Conservation (phyloP, 2,888 invertebrate species). For the Sinotaia quadrata region DNA sequence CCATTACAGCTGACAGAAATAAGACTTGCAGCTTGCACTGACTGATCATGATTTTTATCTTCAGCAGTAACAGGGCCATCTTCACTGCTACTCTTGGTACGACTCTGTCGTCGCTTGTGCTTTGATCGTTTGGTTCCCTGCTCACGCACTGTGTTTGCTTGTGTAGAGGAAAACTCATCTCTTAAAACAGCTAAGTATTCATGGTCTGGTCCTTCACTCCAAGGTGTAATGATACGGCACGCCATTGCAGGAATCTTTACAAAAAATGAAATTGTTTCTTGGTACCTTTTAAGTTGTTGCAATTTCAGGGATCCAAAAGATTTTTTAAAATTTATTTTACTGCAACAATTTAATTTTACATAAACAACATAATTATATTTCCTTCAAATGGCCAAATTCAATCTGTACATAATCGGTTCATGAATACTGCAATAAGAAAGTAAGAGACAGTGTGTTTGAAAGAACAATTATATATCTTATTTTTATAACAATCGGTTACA, state of each 20-base stretch:
- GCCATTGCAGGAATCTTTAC: conserved; percentile 46
- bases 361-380: too few relatives aligned
- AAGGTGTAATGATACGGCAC: conserved; percentile 65
- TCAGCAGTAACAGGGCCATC: background rate
- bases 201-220: conserved; percentile 55
- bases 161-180: conserved; percentile 27
- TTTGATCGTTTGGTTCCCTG: conserved; percentile 44
- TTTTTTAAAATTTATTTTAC: too few relatives aligned
- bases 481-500: too few relatives aligned
- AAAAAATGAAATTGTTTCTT: too few relatives aligned
- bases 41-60: background rate
- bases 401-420: too few relatives aligned
- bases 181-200: conserved; percentile 56
- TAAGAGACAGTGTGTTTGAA: too few relatives aligned
- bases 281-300: too few relatives aligned
- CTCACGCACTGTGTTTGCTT: background rate
- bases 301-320: too few relatives aligned
- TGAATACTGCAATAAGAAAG: too few relatives aligned
- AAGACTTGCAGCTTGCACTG: conserved; percentile 39
- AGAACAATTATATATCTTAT: too few relatives aligned
- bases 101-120: conserved; percentile 45
- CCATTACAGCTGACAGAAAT: conserved; percentile 57
- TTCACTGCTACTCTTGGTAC: conserved; percentile 53
- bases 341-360: too few relatives aligned
- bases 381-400: too few relatives aligned